These are phyloP conservation scores for Marasmarcha lunaedactyla DNA, from an alignment of 2,888 invertebrate genomes.

Conservation along the genomic window DNA sequence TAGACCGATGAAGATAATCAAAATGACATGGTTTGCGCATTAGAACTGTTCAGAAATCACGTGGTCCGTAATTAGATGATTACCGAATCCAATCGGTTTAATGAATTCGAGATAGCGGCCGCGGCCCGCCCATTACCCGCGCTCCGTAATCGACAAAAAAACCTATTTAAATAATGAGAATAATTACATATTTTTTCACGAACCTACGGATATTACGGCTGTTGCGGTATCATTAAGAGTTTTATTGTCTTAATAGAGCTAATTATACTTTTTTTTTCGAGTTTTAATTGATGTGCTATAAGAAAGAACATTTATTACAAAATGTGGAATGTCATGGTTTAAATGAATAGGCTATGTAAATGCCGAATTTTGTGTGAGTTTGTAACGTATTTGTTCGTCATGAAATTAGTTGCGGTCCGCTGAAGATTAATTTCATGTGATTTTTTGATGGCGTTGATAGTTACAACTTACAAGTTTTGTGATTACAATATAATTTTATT, in stretches of 20 bases:
- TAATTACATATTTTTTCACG: slow-evolving; percentile 68
- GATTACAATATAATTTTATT: slow-evolving; percentile 33
- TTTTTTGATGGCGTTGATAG: slow-evolving; percentile 38
- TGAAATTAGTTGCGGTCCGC: slow-evolving; percentile 56
- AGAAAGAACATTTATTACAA: slow-evolving; percentile 65
- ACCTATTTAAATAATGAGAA: slow-evolving; percentile 69
- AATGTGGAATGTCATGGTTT: slow-evolving; percentile 69
- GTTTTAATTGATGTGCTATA: slow-evolving; percentile 63
- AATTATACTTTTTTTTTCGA: slow-evolving; percentile 70
- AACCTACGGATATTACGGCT: slow-evolving; percentile 62
- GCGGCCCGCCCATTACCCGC: slow-evolving; percentile 57
- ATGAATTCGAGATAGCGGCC: slow-evolving; percentile 63
- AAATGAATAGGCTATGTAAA: slow-evolving; percentile 67
- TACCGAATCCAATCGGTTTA: slow-evolving; percentile 70
- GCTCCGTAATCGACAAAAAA: slow-evolving; percentile 58
- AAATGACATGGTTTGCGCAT: slow-evolving; percentile 63
- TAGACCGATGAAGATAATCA: slow-evolving; percentile 41
- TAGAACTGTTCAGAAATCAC: slow-evolving; percentile 61
- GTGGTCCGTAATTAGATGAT: slow-evolving; percentile 64
- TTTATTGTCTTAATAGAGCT: slow-evolving; percentile 70
- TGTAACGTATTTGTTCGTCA: slow-evolving; percentile 56
- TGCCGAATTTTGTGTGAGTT: slow-evolving; percentile 48
- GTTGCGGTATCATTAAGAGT: slow-evolving; percentile 68
- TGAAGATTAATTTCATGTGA: slow-evolving; percentile 47
- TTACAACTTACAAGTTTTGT: slow-evolving; percentile 18